phyloP scores from a whole-genome alignment of 1,140 invertebrate species.

The Penaeus vannamei region DNA sequence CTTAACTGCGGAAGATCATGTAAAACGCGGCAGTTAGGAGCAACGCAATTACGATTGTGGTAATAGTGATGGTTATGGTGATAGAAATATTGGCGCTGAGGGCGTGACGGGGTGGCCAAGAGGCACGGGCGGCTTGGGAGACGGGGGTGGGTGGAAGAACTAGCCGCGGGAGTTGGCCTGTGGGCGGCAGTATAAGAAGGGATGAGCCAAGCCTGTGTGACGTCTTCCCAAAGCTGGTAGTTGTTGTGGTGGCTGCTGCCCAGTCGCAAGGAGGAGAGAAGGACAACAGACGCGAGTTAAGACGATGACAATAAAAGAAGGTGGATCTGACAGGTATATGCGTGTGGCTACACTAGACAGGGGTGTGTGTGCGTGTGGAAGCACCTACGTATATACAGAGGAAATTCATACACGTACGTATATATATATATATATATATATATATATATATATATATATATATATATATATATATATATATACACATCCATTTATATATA shows the following conservation, averaged over 20 bases:
- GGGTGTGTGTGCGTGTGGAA: no score
- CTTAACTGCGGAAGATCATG: slow-evolving; percentile 52
- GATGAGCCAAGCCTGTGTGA: slow-evolving; percentile 57
- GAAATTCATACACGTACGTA: background rate
- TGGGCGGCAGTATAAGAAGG: slow-evolving; percentile 54
- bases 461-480: no score
- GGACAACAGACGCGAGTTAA: no score
- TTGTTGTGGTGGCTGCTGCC: slow-evolving; percentile 44
- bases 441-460: no score
- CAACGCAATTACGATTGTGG: slow-evolving; percentile 56
- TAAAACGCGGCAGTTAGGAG: slow-evolving; percentile 44
- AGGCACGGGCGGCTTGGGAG: slow-evolving; percentile 56
- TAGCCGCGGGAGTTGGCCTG: slow-evolving; percentile 47
- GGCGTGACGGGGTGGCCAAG: slow-evolving; percentile 38
- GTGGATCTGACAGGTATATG: no score
- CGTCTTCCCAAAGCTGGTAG: slow-evolving; percentile 62
- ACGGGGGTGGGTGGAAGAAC: slow-evolving; percentile 55
- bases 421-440: no score
- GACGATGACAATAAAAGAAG: no score
- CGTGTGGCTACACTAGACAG: background rate
- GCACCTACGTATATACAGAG: background rate
- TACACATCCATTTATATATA: no score
- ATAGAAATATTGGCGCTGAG: slow-evolving; percentile 31
- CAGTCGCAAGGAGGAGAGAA: no score
- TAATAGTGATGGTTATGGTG: slow-evolving; percentile 61